phyloP scores from a whole-genome alignment of 2,888 invertebrate species.

The Netelia virgata region DNA sequence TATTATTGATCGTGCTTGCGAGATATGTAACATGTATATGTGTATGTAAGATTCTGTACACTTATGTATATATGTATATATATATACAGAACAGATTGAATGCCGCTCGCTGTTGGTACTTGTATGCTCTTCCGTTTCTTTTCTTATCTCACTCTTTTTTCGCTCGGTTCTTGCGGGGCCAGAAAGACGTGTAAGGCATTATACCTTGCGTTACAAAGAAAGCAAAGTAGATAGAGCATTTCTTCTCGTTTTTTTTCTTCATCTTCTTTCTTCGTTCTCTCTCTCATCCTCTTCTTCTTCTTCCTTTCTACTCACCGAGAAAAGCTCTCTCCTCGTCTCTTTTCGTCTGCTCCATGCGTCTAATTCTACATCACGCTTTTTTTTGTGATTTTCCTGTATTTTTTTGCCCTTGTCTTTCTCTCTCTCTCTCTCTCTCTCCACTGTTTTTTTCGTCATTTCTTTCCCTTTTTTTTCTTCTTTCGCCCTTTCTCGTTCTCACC shows the following conservation, averaged over 20 bases:
- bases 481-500: constrained; percentile 39
- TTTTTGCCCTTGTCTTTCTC: background rate
- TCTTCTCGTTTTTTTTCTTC: constrained; percentile 24
- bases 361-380: constrained; percentile 62
- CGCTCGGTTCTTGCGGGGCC: constrained; percentile 26
- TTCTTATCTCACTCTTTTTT: constrained; percentile 30
- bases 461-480: constrained; percentile 10
- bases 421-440: constrained; percentile 42
- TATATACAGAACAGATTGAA: constrained; percentile 32
- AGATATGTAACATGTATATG: background rate
- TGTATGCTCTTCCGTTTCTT: constrained; percentile 28
- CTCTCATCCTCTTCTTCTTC: background rate
- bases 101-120: constrained; percentile 30
- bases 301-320: constrained; percentile 26
- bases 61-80: background rate
- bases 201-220: constrained; percentile 52
- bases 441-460: background rate
- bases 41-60: background rate
- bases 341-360: constrained; percentile 58
- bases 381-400: constrained; percentile 1
- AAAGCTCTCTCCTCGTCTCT: constrained; percentile 53
- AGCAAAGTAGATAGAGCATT: constrained; percentile 28
- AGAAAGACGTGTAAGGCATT: constrained; percentile 38
- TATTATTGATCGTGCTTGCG: constrained; percentile 58
- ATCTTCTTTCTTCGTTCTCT: constrained; percentile 5